These are phyloP conservation scores for Hypsopygia costalis DNA, from an alignment of 2,888 invertebrate species.

Conservation along the genomic window DNA sequence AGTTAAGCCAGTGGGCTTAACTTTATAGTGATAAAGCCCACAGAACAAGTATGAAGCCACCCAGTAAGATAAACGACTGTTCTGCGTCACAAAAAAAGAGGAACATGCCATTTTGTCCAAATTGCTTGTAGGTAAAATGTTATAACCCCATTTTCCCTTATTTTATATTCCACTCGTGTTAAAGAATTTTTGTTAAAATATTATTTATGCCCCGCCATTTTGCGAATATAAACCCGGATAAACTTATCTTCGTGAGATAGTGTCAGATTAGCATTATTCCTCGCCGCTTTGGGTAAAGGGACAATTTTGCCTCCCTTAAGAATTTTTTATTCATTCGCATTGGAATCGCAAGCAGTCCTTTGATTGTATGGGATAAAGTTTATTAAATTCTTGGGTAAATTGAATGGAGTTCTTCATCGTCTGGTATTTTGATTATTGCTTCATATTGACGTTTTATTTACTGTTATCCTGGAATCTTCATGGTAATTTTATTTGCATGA, in stretches of 20 bases:
- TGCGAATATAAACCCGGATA: constrained; percentile 7
- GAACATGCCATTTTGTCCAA: background rate
- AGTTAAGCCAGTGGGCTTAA: too few relatives aligned
- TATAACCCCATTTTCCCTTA: background rate
- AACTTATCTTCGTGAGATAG: constrained; percentile 9
- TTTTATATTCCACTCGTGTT: background rate
- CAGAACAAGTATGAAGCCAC: too few relatives aligned
- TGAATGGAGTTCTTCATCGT: background rate
- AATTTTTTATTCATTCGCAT: constrained; percentile 3
- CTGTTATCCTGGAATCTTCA: too few relatives aligned
- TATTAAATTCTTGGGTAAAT: constrained; percentile 1
- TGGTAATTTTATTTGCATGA: too few relatives aligned
- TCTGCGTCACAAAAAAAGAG: too few relatives aligned
- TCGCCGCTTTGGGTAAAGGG: constrained; percentile 8
- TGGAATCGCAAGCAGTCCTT: background rate
- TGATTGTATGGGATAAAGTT: constrained; percentile 1
- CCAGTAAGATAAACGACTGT: too few relatives aligned
- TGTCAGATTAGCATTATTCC: constrained; percentile 12
- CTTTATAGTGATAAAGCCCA: too few relatives aligned
- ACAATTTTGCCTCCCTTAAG: background rate
- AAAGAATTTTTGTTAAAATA: background rate
- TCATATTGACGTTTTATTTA: too few relatives aligned
- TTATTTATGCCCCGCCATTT: background rate
- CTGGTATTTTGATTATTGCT: background rate
- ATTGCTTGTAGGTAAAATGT: background rate